Conservation (phyloP, 2,888 invertebrate species). For the Tuta absoluta region DNA sequence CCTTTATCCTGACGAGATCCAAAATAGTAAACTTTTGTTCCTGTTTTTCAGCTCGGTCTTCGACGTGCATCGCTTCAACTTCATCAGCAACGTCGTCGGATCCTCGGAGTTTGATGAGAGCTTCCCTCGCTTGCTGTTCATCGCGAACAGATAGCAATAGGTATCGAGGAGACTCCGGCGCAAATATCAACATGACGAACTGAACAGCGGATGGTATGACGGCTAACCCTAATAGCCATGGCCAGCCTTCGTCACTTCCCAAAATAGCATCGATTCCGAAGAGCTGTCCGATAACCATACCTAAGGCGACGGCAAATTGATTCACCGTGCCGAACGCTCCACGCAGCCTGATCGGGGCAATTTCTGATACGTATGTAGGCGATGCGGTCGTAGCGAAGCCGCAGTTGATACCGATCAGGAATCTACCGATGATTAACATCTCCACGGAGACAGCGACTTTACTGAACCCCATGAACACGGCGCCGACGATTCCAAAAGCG, state of each 20-base stretch:
- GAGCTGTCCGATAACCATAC: slow-evolving; percentile 68
- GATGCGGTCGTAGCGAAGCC: slow-evolving; percentile 81
- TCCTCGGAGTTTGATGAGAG: slow-evolving; percentile 63
- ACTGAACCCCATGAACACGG: slow-evolving; percentile 85
- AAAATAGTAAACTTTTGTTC: slow-evolving; percentile 68
- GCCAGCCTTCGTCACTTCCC: slow-evolving; percentile 73
- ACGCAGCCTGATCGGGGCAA: slow-evolving; percentile 67
- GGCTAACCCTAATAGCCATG: slow-evolving; percentile 72
- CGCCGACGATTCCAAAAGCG: slow-evolving; percentile 83
- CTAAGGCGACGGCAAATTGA: slow-evolving; percentile 75
- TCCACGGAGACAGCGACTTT: slow-evolving; percentile 83
- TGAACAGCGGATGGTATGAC: slow-evolving; percentile 68
- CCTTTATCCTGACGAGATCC: slow-evolving; percentile 59
- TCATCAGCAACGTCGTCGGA: slow-evolving; percentile 68
- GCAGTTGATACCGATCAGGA: slow-evolving; percentile 88
- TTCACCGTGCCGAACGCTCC: slow-evolving; percentile 78
- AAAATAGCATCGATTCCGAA: slow-evolving; percentile 73
- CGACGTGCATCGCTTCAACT: slow-evolving; percentile 74
- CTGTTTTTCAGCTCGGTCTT: slow-evolving; percentile 68
- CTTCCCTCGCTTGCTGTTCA: slow-evolving; percentile 65
- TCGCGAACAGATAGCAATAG: slow-evolving; percentile 65
- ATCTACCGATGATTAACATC: slow-evolving; percentile 86
- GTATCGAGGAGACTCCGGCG: slow-evolving; percentile 74
- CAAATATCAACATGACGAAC: slow-evolving; percentile 65
- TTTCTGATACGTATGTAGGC: slow-evolving; percentile 77